Base-by-base conservation (phyloP, 2,113 vertebrate species). In the Scomber scombrus region DNA sequence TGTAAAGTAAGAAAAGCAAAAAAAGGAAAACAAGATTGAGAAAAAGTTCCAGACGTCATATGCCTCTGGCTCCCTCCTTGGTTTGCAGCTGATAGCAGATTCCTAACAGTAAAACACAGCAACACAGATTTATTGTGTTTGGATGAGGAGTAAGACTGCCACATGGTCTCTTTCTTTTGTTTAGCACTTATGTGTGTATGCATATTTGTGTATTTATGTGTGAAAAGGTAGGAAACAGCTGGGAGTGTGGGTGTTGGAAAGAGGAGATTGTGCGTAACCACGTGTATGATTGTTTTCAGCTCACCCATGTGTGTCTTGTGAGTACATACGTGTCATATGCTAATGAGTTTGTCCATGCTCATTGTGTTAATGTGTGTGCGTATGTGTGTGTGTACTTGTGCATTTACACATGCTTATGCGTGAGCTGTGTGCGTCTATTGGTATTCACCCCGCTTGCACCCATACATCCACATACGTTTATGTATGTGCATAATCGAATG, bases 21-120 rank as follows among this genome's bases (percentile, higher is more conserved):
- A 63, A 70, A 77, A 62, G 72, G 43, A 69, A 79, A 82, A 86
- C 58, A 68, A 71, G 66, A 71, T 7, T 60, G 61, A 80, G 49
- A 3, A 14, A 80, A 79, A 72, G 34, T 85, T 85, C 40, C 79
- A 78, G 84, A 83, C 57, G 15, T 73, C 68, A 63, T 78, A 46
- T 12, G 66, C 78, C 57, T 87, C 83, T 64, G 75, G 80, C 78
- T 84, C 75, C 23, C 54, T 76, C 26, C 26, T 74, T 63, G 72
- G 84, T 90, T 85, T 90, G 81, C 62, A 85, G 61, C 88, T 82
- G 61, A 71, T 56, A 75, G 70, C 75, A 75, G 64, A 89, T 88
- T 84, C 75, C 23, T 81, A 71, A 77, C 46, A 69, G 85, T 81
- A 67, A 87, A 87, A 78, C 77, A 31, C 56, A 43, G 80, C 19